Percentiles rank a stretch among this genome's conserved stretches.
phyloP scores from a whole-genome alignment of 2,888 invertebrate genomes.

The Carabus problematicus region DNA sequence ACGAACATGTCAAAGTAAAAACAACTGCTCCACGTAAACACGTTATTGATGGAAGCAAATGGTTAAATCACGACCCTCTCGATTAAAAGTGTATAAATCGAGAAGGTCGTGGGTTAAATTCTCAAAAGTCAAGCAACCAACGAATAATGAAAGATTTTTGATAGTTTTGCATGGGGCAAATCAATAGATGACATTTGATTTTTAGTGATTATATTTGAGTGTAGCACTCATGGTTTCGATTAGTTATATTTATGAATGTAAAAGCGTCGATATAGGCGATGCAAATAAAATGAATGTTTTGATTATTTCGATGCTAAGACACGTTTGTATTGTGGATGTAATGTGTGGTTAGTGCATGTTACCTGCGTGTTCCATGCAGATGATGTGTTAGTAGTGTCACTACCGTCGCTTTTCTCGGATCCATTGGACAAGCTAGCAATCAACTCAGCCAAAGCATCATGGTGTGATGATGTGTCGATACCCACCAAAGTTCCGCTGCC shows the following conservation, averaged over 20 bases:
- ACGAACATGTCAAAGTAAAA: conserved; percentile 44
- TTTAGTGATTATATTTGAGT: conserved; percentile 3
- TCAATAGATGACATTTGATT: too few relatives aligned
- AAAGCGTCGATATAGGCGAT: conserved; percentile 15
- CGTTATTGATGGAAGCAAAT: too few relatives aligned
- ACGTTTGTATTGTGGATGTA: background rate
- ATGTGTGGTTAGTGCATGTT: conserved; percentile 51
- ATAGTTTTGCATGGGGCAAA: too few relatives aligned
- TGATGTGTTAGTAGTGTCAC: conserved; percentile 56
- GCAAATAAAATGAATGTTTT: too few relatives aligned
- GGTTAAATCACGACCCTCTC: too few relatives aligned
- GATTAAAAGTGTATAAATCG: too few relatives aligned
- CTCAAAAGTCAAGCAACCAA: too few relatives aligned
- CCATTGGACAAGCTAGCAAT: conserved; percentile 60
- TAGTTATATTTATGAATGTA: conserved; percentile 34
- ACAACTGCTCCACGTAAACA: too few relatives aligned
- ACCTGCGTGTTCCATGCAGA: conserved; percentile 61
- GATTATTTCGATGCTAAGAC: too few relatives aligned
- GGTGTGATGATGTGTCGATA: conserved; percentile 52
- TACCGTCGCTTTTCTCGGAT: conserved; percentile 58
- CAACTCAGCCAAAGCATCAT: conserved; percentile 58
- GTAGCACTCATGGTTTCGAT: conserved; percentile 27
- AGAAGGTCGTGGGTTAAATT: too few relatives aligned
- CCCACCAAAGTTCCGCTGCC: conserved; percentile 54
- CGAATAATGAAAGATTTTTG: too few relatives aligned